Evolutionary conservation across 1,140 invertebrate genomes (phyloP), one percentile per base, ranked within the genome.

Genomic region (Eurosta solidaginis): DNA sequence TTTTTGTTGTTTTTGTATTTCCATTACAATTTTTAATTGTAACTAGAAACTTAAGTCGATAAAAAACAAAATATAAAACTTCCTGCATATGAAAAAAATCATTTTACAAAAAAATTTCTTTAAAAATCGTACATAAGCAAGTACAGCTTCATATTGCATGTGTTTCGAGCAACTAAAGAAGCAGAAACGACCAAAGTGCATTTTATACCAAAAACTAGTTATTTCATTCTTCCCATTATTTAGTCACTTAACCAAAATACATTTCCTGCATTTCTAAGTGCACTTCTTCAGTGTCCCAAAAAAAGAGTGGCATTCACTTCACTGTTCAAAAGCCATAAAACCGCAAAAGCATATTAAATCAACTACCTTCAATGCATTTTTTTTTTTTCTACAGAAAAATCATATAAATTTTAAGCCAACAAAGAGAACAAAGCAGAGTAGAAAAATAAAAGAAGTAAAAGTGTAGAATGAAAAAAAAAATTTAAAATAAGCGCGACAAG

Each of bases 301-400:
- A 59, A 59, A 33, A n/a, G n/a, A n/a, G n/a, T n/a, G 54, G 54
- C 54, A 59, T 59, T 59, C 54, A 33, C 50, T 59, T 59, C 33
- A 59, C 29, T 12, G 54, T 59, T 59, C n/a, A 59, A n/a, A 59
- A 59, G 54, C 54, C 29, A 59, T 59, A 36, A 33, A 59, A 59
- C 54, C 27, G 29, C 54, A 59, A 17, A 59, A 59, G 2, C 54
- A 59, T n/a, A n/a, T 59, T 59, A 59, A 59, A 59, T 59, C 25
- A 36, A 29, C 54, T 59, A 59, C 54, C 54, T 59, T 59, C 27
- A 36, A 59, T 59, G 29, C 14, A 59, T 0, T 59, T 59, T 59
- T 59, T 33, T 0, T 59, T 59, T 59, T 59, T 33, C 54, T 59
- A 54, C 22, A 10, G 25, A 54, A 54, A 54, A 27, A 25, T 54